Conservation (phyloP, 1,140 invertebrate species). For the Drosophila takahashii region DNA sequence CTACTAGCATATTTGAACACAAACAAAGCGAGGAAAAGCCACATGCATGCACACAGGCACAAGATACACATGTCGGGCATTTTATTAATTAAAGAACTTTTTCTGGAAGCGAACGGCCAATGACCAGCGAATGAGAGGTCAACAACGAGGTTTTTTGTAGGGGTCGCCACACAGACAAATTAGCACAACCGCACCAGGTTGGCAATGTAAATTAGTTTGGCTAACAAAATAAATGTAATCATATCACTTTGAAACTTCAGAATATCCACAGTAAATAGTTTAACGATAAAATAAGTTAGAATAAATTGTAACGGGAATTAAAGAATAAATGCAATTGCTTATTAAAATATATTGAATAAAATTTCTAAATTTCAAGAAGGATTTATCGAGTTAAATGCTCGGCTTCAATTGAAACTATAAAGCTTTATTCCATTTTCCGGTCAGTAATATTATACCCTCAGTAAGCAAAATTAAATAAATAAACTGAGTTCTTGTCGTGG, state of each 20-base stretch:
- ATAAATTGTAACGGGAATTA: too few relatives aligned
- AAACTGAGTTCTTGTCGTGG: constrained; percentile 3
- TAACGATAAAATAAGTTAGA: too few relatives aligned
- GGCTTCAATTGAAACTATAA: too few relatives aligned
- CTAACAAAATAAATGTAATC: not conserved
- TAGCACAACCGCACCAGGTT: not conserved
- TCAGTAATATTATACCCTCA: not conserved
- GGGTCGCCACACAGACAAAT: not conserved
- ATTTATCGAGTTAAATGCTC: too few relatives aligned
- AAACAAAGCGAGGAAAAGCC: constrained; percentile 13
- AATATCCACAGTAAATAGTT: too few relatives aligned
- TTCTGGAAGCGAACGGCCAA: constrained; percentile 43
- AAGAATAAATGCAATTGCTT: too few relatives aligned
- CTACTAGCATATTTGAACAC: constrained; percentile 6
- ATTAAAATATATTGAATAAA: too few relatives aligned
- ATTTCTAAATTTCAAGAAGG: too few relatives aligned
- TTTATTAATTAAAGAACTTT: constrained; percentile 52
- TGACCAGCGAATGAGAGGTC: constrained; percentile 58
- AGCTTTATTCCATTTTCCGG: not conserved
- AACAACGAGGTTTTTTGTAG: constrained; percentile 17
- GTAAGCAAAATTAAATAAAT: not conserved
- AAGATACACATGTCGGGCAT: constrained; percentile 25
- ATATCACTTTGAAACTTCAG: too few relatives aligned
- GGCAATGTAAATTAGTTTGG: not conserved
- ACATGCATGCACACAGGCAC: constrained; percentile 6